These are phyloP conservation scores for Miichthys miiuy DNA, from an alignment of 2,797 vertebrate species.

Conservation along the genomic window DNA sequence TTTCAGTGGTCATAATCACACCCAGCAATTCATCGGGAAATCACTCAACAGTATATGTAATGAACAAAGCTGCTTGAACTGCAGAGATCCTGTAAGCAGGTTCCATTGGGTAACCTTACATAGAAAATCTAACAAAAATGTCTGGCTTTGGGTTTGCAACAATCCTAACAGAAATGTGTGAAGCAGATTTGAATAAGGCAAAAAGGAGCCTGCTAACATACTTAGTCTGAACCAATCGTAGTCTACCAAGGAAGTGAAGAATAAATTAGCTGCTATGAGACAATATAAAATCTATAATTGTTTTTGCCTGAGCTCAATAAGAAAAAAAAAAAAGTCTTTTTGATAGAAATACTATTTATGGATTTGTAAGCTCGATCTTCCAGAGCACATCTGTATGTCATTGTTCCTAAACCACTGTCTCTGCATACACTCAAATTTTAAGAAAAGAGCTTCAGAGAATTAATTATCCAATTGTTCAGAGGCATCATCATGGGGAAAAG, in stretches of 20 bases:
- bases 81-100: slow-evolving; percentile 18
- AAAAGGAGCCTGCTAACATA: slow-evolving; percentile 15
- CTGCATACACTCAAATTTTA: slow-evolving; percentile 60
- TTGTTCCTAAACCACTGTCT: slow-evolving; percentile 74
- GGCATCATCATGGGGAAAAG: slow-evolving; percentile 54
- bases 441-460: slow-evolving; percentile 68
- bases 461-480: slow-evolving; percentile 62
- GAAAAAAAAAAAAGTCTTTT: slow-evolving; percentile 36
- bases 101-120: slow-evolving; percentile 8
- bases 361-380: slow-evolving; percentile 48
- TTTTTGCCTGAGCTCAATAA: slow-evolving; percentile 52
- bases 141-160: slow-evolving; percentile 8
- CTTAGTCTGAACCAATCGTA: slow-evolving; percentile 5
- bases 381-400: slow-evolving; percentile 69
- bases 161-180: slow-evolving; percentile 20
- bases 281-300: slow-evolving; percentile 44
- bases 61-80: slow-evolving; percentile 29
- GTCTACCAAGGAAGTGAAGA: slow-evolving; percentile 12
- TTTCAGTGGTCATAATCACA: slow-evolving; percentile 50
- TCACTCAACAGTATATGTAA: slow-evolving; percentile 53
- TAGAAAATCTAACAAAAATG: slow-evolving; percentile 10
- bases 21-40: slow-evolving; percentile 51
- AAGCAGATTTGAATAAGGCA: slow-evolving; percentile 22
- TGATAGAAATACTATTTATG: slow-evolving; percentile 66
- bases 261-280: slow-evolving; percentile 32